phyloP scores from a whole-genome alignment of 2,888 invertebrate species.

The Noctua pronuba region DNA sequence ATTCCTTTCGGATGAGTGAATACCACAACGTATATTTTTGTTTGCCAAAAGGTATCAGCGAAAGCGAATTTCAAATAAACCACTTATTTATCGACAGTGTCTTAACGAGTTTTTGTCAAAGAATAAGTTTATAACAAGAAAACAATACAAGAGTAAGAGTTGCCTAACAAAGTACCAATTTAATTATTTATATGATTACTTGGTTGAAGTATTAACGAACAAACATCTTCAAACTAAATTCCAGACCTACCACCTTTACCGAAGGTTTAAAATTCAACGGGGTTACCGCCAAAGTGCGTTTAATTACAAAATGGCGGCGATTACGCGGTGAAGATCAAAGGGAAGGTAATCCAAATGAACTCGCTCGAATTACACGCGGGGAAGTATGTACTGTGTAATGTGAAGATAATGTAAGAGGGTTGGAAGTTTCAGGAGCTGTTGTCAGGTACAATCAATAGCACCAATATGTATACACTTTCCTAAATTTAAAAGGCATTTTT shows the following conservation, averaged over 20 bases:
- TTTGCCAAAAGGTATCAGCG: not conserved
- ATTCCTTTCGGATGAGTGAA: slow-evolving; percentile 1
- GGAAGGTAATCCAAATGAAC: slow-evolving; percentile 62
- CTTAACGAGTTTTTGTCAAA: not conserved
- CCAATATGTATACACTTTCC: too few relatives aligned
- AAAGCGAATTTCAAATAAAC: not conserved
- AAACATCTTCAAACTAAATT: slow-evolving; percentile 1
- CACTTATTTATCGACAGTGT: not conserved
- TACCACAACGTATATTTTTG: not conserved
- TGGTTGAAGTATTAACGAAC: not conserved
- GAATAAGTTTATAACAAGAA: not conserved
- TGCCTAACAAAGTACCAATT: not conserved
- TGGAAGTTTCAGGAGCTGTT: slow-evolving; percentile 16
- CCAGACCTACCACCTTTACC: slow-evolving; percentile 1
- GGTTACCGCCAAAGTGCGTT: slow-evolving; percentile 52
- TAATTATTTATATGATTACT: slow-evolving; percentile 41
- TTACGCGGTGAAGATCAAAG: slow-evolving; percentile 66
- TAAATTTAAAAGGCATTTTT: too few relatives aligned
- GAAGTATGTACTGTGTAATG: slow-evolving; percentile 39
- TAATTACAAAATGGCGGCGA: slow-evolving; percentile 69
- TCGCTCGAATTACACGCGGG: slow-evolving; percentile 41
- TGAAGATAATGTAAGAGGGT: slow-evolving; percentile 35
- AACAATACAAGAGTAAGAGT: slow-evolving; percentile 2
- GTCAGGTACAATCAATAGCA: too few relatives aligned
- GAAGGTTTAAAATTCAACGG: slow-evolving; percentile 46